Evolutionary conservation across 2,888 invertebrate species (phyloP).

Genomic region (Diaperis boleti): DNA sequence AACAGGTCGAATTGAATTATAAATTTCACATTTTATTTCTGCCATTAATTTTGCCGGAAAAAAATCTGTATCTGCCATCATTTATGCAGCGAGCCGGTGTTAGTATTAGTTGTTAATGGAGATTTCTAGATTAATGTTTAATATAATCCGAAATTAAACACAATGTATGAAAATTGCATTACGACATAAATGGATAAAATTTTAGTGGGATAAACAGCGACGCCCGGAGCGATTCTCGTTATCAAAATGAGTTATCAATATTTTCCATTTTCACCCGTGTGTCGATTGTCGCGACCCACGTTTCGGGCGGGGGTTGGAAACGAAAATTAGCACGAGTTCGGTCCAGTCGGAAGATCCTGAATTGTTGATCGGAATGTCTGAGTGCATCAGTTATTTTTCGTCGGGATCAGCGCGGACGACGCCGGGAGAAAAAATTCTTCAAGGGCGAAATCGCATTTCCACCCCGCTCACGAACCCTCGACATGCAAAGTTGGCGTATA

Average conservation of each 20-base stretch:
- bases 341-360: not conserved
- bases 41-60: slow-evolving; percentile 5
- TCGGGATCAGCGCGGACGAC: slow-evolving; percentile 2
- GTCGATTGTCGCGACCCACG: too few species aligned
- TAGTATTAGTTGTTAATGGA: not conserved
- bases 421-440: slow-evolving; percentile 13
- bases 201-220: not conserved
- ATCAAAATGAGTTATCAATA: not conserved
- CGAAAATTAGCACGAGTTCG: not conserved
- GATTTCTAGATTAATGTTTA: not conserved
- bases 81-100: not conserved
- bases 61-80: slow-evolving; percentile 1
- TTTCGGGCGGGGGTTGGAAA: not conserved
- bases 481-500: slow-evolving; percentile 49
- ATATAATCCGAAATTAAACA: not conserved
- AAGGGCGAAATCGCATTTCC: too few species aligned
- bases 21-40: slow-evolving; percentile 17
- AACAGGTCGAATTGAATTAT: slow-evolving; percentile 18
- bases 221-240: not conserved
- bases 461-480: too few species aligned
- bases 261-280: not conserved
- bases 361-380: not conserved
- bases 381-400: not conserved
- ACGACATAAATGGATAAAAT: not conserved
- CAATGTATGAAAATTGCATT: not conserved